Conservation (phyloP, 2,113 vertebrate species). For the Numenius arquata region DNA sequence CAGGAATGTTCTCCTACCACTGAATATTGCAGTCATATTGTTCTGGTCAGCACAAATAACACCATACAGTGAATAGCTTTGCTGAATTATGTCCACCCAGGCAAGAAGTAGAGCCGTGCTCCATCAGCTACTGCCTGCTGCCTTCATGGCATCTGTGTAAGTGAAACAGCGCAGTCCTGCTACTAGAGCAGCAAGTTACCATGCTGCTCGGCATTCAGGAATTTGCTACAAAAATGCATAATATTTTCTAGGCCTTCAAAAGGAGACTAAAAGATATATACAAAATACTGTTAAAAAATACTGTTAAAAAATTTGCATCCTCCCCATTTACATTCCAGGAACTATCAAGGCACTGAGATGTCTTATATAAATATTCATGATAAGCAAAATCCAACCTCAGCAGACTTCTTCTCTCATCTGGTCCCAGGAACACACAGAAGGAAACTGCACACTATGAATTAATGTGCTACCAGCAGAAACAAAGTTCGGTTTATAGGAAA, state of each 20-base stretch:
- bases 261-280: background rate
- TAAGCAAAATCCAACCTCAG: background rate
- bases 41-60: background rate
- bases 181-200: background rate
- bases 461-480: background rate
- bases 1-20: background rate
- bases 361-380: background rate
- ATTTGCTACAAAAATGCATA: background rate
- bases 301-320: background rate
- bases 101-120: background rate
- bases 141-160: background rate
- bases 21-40: background rate
- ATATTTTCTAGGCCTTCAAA: background rate
- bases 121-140: background rate
- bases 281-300: background rate
- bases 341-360: background rate
- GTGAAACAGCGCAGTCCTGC: background rate
- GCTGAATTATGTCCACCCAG: background rate
- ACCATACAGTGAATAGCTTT: accelerated
- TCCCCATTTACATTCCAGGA: background rate
- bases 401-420: background rate
- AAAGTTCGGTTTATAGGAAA: background rate
- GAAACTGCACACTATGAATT: background rate
- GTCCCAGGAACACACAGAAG: background rate
- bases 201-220: background rate